These are phyloP conservation scores for Natrix natrix DNA, from an alignment of 2,797 vertebrate genomes.

Conservation along the genomic window DNA sequence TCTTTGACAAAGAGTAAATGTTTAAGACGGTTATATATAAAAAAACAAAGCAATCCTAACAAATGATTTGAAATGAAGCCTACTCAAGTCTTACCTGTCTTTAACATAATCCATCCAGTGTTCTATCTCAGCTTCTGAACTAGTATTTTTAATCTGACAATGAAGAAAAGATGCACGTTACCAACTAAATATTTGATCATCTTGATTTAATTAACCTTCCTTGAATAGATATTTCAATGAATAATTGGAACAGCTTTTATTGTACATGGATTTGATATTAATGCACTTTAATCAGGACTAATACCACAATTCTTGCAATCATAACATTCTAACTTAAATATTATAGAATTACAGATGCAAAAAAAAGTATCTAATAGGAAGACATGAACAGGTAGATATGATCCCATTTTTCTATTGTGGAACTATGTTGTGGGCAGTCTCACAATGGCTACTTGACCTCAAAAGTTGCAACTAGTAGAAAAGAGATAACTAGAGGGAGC, in stretches of 20 bases:
- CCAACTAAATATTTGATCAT: background rate
- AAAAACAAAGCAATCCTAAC: background rate
- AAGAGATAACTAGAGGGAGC: background rate
- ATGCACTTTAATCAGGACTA: background rate
- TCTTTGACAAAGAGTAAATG: background rate
- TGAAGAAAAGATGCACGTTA: constrained; percentile 15
- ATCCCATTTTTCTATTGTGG: background rate
- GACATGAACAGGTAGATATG: background rate
- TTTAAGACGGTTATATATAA: background rate
- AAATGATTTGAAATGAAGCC: constrained; percentile 3
- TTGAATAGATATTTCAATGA: background rate
- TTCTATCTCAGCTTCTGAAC: constrained; percentile 78
- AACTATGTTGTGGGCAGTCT: background rate
- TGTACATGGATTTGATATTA: background rate
- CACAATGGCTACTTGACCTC: background rate
- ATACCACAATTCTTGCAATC: background rate
- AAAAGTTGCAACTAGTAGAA: background rate
- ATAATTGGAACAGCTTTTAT: background rate
- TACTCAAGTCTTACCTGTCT: constrained; percentile 79
- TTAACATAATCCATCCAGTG: constrained; percentile 89
- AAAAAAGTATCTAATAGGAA: background rate
- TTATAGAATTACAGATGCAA: background rate
- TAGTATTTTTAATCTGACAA: constrained; percentile 82
- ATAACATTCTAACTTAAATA: background rate
- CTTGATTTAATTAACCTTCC: background rate